Conservation (phyloP, 2,888 invertebrate species). For the Leuctra nigra region DNA sequence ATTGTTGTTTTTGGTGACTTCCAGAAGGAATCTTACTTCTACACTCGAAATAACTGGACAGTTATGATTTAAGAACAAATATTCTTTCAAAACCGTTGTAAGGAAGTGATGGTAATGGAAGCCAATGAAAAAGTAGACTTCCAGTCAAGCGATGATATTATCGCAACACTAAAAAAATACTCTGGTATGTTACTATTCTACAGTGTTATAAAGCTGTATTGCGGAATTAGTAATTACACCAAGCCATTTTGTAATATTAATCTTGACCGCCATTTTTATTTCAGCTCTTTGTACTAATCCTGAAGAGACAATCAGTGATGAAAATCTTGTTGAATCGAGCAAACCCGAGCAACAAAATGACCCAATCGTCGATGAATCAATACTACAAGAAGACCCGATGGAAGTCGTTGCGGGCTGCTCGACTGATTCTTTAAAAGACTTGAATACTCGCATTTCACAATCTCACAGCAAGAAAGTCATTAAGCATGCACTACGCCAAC, state of each 20-base stretch:
- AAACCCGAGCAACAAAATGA: not conserved
- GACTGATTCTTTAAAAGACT: conserved; percentile 25
- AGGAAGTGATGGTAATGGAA: conserved; percentile 21
- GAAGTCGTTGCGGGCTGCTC: conserved; percentile 20
- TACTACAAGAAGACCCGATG: not conserved
- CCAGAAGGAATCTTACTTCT: no score
- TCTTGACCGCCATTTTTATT: not conserved
- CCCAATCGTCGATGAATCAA: not conserved
- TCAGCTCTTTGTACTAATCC: not conserved
- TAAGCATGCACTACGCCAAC: conserved; percentile 69
- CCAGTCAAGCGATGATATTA: conserved; percentile 11
- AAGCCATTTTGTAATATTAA: not conserved
- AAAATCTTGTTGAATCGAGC: not conserved
- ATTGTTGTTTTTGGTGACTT: no score
- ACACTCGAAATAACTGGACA: no score
- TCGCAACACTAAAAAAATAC: conserved; percentile 12
- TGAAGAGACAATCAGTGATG: not conserved
- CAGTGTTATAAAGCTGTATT: not conserved
- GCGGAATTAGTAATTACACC: not conserved
- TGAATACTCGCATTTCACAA: conserved; percentile 28
- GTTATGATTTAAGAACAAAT: no score
- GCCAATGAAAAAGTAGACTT: conserved; percentile 12
- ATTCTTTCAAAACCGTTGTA: no score
- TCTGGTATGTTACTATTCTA: not conserved
- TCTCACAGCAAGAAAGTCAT: conserved; percentile 57